Conservation (phyloP, 2,888 invertebrate genomes). For the Hymenopus coronatus region DNA sequence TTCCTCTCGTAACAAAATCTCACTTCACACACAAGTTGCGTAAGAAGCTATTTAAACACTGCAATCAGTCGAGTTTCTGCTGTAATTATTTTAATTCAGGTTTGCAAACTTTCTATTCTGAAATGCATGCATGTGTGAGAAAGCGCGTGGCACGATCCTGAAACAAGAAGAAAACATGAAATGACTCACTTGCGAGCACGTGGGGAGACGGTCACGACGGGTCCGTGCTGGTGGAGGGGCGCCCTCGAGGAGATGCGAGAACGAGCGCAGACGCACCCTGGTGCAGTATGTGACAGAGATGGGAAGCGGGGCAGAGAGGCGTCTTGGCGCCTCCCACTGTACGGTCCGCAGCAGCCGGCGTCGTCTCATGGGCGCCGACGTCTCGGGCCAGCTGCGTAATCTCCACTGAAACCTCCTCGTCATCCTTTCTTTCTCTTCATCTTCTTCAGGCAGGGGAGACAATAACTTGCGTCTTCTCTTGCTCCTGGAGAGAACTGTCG, state of each 20-base stretch:
- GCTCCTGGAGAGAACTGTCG: not conserved
- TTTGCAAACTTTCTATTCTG: too few species aligned
- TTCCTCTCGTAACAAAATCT: too few species aligned
- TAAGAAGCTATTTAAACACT: too few species aligned
- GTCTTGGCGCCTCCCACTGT: slow-evolving; percentile 7
- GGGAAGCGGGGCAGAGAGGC: slow-evolving; percentile 13
- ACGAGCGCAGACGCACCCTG: slow-evolving; percentile 36
- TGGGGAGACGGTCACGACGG: not conserved
- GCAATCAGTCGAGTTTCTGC: too few species aligned
- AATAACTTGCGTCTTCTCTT: not conserved
- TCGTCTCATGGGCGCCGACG: not conserved
- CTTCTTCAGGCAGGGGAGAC: not conserved
- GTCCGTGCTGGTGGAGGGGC: not conserved
- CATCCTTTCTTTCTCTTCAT: not conserved
- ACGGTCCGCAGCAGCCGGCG: slow-evolving; percentile 1
- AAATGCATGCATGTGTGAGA: too few species aligned
- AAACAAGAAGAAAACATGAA: not conserved
- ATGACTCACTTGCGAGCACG: not conserved
- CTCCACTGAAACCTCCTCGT: not conserved
- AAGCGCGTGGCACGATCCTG: too few species aligned
- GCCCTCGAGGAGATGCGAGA: slow-evolving; percentile 34
- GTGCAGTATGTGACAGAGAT: slow-evolving; percentile 34
- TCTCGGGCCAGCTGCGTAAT: slow-evolving; percentile 11
- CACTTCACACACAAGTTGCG: too few species aligned
- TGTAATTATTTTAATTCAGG: too few species aligned